Conservation (phyloP, 2,797 vertebrate species). For the Neosilurus hyrtlii region DNA sequence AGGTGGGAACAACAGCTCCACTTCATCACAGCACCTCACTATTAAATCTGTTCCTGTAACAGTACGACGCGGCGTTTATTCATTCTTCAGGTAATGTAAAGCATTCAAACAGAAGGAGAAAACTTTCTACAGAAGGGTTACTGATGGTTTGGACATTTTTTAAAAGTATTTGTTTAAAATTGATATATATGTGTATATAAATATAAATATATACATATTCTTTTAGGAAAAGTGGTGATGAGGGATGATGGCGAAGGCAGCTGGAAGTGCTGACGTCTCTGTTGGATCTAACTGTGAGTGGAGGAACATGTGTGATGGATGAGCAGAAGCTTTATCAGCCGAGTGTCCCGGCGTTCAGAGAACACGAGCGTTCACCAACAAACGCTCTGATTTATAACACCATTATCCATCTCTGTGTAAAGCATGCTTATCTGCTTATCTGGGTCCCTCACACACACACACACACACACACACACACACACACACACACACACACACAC, state of each 20-base stretch:
- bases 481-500: not conserved
- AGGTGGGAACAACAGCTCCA: not conserved
- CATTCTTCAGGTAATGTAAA: not conserved
- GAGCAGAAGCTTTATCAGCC: constrained; percentile 54
- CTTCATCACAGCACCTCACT: not conserved
- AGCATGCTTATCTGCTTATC: constrained; percentile 52
- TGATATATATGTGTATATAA: no score
- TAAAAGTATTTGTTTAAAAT: not conserved
- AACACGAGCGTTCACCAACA: constrained; percentile 28
- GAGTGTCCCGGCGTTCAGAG: constrained; percentile 34
- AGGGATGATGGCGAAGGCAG: constrained; percentile 47
- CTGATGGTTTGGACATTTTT: not conserved
- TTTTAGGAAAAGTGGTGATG: not conserved
- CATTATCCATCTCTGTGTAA: constrained; percentile 56
- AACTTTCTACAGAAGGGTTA: not conserved
- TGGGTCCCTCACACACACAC: not conserved
- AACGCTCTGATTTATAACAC: constrained; percentile 55
- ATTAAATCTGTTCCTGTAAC: not conserved
- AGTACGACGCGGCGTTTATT: not conserved
- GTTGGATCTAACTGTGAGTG: constrained; percentile 68
- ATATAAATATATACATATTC: no score
- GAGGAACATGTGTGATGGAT: constrained; percentile 65
- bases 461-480: not conserved
- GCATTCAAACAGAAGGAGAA: not conserved
- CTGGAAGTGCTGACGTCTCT: constrained; percentile 65